phyloP scores from a whole-genome alignment of 2,113 vertebrate species.

The Oryzias celebensis region DNA sequence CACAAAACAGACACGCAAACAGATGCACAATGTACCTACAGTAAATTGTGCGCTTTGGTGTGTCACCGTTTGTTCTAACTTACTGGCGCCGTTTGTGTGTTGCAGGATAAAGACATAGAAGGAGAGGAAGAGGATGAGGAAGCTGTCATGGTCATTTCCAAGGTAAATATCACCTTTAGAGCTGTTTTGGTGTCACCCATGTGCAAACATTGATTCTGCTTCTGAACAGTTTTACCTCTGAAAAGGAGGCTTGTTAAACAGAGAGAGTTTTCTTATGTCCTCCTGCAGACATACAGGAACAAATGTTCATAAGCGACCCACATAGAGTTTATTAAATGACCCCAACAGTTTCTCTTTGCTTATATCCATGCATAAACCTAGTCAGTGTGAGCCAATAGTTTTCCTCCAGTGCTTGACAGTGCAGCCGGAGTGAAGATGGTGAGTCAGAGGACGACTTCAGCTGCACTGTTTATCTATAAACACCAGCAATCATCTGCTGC shows the following conservation, averaged over 20 bases:
- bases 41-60: slow-evolving; percentile 25
- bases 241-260: slow-evolving; percentile 8
- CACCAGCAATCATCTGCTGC: slow-evolving; percentile 17
- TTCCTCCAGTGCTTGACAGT: not conserved
- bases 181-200: slow-evolving; percentile 27
- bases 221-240: slow-evolving; percentile 11
- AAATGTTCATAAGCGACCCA: not conserved
- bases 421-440: slow-evolving; percentile 15
- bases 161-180: slow-evolving; percentile 61
- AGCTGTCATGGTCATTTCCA: slow-evolving; percentile 47
- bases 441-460: slow-evolving; percentile 1
- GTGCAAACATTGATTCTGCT: slow-evolving; percentile 22
- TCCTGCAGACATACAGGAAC: slow-evolving; percentile 6
- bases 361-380: not conserved
- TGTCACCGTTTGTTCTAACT: slow-evolving; percentile 45
- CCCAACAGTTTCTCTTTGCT: slow-evolving; percentile 1
- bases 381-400: not conserved
- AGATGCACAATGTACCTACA: not conserved
- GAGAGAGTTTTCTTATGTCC: slow-evolving; percentile 17
- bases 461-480: slow-evolving; percentile 63
- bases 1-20: not conserved
- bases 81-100: slow-evolving; percentile 38
- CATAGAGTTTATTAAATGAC: slow-evolving; percentile 6
- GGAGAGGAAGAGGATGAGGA: slow-evolving; percentile 72
- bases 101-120: slow-evolving; percentile 69